Base-by-base conservation (phyloP, 2,797 vertebrate genomes). In the Picus viridis region DNA sequence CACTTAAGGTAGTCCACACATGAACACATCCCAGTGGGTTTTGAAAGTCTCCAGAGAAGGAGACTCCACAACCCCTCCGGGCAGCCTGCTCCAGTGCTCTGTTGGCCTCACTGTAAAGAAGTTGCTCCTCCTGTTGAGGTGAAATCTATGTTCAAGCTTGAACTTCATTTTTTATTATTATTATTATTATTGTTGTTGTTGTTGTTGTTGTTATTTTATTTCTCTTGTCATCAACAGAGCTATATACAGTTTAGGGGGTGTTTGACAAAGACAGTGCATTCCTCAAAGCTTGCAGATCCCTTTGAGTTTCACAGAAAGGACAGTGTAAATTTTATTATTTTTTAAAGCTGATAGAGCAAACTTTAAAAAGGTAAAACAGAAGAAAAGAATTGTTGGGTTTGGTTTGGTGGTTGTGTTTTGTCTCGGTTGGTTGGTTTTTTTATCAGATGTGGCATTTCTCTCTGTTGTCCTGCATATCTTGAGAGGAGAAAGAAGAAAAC, bases 371-470 rank as follows among this genome's bases (percentile, higher is more conserved):
- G 8, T 8, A 57, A 27, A 67, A 70, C 58, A 74, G 59, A 56
- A 17, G 2, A 43, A n/a, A 10, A 76, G 29, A 7, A 3, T 29
- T 41, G 12, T 26, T 61, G 0, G 2, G 7, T 45, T 10, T 32
- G 36, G 13, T 54, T 54, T 29, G 24, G 26, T 15, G 26, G 26
- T 43, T 18, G 39, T 45, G 5, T 10, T 43, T 29, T 58, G 27
- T 8, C 30, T 29, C 19, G 10, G 17, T 41, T 24, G 32, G 18
- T 49, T 51, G 41, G 39, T 26, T 18, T 24, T 32, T 27, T 47
- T 24, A 49, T 51, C 65, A 49, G n/a, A 18, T 68, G 23, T 10
- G 8, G 6, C n/a, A 68, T 68, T 91, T 47, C 56, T 57, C 26
- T 47, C 49, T 79, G 5, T 58, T 36, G 4, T 3, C 72, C 62